Evolutionary conservation across 2,797 vertebrate genomes (phyloP).

Genomic region (Pitangus sulphuratus): DNA sequence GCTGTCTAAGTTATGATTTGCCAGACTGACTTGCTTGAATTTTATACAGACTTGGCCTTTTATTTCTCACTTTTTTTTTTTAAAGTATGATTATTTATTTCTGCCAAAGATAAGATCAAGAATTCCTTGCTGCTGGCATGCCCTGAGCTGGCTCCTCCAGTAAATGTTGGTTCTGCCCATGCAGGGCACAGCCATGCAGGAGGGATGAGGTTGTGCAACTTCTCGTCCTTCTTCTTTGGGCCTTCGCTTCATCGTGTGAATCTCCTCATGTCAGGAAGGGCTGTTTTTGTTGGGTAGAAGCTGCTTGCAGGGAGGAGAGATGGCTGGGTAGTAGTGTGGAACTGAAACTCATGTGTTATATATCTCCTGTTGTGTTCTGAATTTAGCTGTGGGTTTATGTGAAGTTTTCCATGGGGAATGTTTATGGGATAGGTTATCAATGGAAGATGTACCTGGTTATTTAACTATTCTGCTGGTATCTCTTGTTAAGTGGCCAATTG

Average conservation of each 20-base stretch:
- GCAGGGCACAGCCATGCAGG: rapidly evolving
- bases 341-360: rapidly evolving
- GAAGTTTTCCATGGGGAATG: not conserved
- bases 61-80: not conserved
- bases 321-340: not conserved
- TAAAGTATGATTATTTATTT: not conserved
- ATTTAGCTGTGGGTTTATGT: not conserved
- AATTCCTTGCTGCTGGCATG: not conserved
- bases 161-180: rapidly evolving
- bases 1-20: not conserved
- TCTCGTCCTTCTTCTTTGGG: rapidly evolving
- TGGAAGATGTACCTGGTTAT: not conserved
- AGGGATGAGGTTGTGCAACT: not conserved
- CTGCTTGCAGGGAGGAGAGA: not conserved
- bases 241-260: not conserved
- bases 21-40: not conserved
- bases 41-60: not conserved
- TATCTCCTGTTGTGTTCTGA: not conserved
- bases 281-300: not conserved
- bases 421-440: not conserved
- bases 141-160: not conserved
- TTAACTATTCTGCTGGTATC: not conserved
- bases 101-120: not conserved
- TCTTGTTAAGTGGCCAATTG: not conserved
- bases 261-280: rapidly evolving